Percentiles rank a stretch among this genome's conserved stretches.
These are phyloP conservation scores for Hycleus cichorii DNA, from an alignment of 1,140 invertebrate species.

Conservation along the genomic window DNA sequence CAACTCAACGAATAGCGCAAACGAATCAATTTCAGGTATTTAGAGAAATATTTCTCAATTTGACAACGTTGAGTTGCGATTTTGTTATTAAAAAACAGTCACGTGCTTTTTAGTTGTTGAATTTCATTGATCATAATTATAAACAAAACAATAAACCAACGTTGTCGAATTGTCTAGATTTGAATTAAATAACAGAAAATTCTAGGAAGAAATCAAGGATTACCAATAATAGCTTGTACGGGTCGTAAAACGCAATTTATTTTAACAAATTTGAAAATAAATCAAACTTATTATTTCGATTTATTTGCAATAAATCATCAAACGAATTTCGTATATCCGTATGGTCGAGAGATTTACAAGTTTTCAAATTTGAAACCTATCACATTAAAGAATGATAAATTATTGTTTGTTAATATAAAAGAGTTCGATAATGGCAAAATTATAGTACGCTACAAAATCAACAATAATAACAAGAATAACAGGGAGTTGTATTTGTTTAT, in stretches of 20 bases:
- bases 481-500: slow-evolving; percentile 37
- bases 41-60: not conserved
- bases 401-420: slow-evolving; percentile 35
- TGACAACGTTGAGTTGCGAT: not conserved
- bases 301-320: slow-evolving; percentile 42
- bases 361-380: slow-evolving; percentile 35
- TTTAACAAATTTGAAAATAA: slow-evolving; percentile 47
- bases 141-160: no score
- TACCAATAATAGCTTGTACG: slow-evolving; percentile 46
- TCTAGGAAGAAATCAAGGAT: no score
- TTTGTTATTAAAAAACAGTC: not conserved
- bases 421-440: slow-evolving; percentile 37
- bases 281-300: slow-evolving; percentile 43
- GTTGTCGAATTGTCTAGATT: no score
- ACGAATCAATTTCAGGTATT: not conserved
- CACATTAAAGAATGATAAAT: slow-evolving; percentile 37
- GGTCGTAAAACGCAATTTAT: slow-evolving; percentile 48
- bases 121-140: no score
- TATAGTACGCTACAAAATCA: slow-evolving; percentile 32
- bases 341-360: slow-evolving; percentile 32
- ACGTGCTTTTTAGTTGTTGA: no score
- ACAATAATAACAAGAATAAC: slow-evolving; percentile 25
- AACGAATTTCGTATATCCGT: slow-evolving; percentile 42
- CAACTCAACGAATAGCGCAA: not conserved
- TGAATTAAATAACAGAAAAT: no score